These are phyloP conservation scores for Matsumurasca onukii DNA, from an alignment of 1,140 invertebrate genomes.

Conservation along the genomic window DNA sequence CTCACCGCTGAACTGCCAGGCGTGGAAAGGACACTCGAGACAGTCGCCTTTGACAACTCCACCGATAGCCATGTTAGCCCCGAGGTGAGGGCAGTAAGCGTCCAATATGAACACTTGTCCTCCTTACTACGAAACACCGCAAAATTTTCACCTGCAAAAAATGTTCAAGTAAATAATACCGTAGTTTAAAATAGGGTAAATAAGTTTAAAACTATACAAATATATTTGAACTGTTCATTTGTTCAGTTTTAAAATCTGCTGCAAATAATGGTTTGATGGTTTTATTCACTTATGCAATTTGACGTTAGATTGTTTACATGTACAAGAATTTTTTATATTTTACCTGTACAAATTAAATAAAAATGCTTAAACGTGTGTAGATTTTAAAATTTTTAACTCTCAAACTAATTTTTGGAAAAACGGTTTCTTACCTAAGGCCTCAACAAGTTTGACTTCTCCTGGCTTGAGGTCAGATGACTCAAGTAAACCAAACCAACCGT, in stretches of 20 bases:
- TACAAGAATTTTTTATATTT: too few species aligned
- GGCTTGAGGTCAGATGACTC: slow-evolving; percentile 65
- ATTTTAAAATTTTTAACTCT: too few species aligned
- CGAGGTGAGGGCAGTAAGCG: slow-evolving; percentile 88
- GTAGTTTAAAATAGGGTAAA: too few species aligned
- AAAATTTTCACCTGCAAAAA: slow-evolving; percentile 66
- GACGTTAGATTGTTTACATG: too few species aligned
- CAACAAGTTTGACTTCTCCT: slow-evolving; percentile 62
- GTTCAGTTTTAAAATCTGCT: too few species aligned
- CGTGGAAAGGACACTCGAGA: slow-evolving; percentile 87
- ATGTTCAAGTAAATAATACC: slow-evolving; percentile 20
- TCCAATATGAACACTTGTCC: slow-evolving; percentile 69
- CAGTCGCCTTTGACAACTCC: slow-evolving; percentile 73
- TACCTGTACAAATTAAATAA: too few species aligned
- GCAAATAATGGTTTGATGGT: too few species aligned
- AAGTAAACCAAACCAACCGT: slow-evolving; percentile 82
- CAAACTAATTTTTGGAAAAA: too few species aligned
- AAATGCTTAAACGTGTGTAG: too few species aligned
- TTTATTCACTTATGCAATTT: too few species aligned
- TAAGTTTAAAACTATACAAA: too few species aligned
- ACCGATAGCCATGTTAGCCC: slow-evolving; percentile 79
- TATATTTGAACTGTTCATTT: too few species aligned
- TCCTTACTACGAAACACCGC: slow-evolving; percentile 68
- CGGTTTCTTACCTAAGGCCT: slow-evolving; percentile 66
- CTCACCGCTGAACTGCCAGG: slow-evolving; percentile 74